phyloP scores from a whole-genome alignment of 2,797 vertebrate genomes.

The Phoebastria nigripes region DNA sequence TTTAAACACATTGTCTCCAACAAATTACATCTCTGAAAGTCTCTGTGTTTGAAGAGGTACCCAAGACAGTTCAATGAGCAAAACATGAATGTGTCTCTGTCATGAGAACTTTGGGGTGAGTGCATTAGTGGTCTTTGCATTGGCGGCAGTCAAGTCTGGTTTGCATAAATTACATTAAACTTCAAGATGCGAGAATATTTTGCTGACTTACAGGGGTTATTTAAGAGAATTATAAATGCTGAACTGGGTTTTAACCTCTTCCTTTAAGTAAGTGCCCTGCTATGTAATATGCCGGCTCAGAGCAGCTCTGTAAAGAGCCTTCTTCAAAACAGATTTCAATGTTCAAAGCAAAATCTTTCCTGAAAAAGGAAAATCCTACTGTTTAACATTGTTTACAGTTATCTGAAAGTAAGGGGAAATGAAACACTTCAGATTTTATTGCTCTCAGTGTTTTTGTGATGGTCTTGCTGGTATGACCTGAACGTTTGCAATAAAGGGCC shows the following conservation, averaged over 20 bases:
- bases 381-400: conserved; percentile 45
- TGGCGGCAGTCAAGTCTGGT: neutral
- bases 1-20: neutral
- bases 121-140: neutral
- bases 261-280: neutral
- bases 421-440: conserved; percentile 64
- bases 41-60: neutral
- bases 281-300: neutral
- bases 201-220: neutral
- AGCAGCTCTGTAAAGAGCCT: neutral
- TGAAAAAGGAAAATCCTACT: conserved; percentile 2
- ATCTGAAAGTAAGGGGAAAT: conserved; percentile 59
- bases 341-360: conserved; percentile 9
- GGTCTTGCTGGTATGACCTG: conserved; percentile 17
- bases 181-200: neutral
- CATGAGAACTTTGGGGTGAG: neutral
- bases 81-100: neutral
- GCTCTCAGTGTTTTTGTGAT: conserved; percentile 42
- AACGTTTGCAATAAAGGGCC: neutral
- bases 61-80: neutral
- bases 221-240: neutral
- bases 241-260: neutral
- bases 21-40: neutral
- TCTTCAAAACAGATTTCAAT: neutral
- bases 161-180: neutral